Percentiles rank a stretch among this genome's conserved stretches.
phyloP scores from a whole-genome alignment of 2,797 vertebrate species.

The Argya squamiceps region DNA sequence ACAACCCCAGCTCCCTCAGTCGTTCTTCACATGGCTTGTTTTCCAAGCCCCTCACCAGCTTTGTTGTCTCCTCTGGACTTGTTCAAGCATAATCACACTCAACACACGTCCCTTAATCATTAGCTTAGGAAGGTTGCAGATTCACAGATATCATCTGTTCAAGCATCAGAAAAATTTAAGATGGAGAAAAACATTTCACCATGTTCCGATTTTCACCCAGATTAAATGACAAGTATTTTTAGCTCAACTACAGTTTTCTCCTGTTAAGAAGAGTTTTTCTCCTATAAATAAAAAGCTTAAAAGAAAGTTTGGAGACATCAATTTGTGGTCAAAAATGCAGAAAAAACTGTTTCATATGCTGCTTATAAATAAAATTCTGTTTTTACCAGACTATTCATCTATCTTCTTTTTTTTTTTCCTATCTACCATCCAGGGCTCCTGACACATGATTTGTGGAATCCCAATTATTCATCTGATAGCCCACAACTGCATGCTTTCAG shows the following conservation, averaged over 20 bases:
- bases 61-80: too few relatives aligned
- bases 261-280: background rate
- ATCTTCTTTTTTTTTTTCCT: background rate
- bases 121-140: background rate
- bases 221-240: background rate
- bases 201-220: background rate
- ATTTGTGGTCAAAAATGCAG: background rate
- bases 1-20: too few relatives aligned
- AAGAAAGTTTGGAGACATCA: background rate
- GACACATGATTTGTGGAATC: background rate
- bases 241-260: background rate
- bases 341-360: background rate
- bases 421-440: background rate
- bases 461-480: background rate
- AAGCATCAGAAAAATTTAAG: background rate
- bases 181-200: background rate
- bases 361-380: constrained; percentile 9
- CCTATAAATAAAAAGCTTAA: background rate
- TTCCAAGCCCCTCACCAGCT: too few relatives aligned
- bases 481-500: background rate
- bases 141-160: background rate
- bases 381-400: constrained; percentile 19
- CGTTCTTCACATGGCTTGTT: too few relatives aligned
- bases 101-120: background rate
- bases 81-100: background rate